phyloP scores from a whole-genome alignment of 2,113 vertebrate species.

The Candoia aspera region DNA sequence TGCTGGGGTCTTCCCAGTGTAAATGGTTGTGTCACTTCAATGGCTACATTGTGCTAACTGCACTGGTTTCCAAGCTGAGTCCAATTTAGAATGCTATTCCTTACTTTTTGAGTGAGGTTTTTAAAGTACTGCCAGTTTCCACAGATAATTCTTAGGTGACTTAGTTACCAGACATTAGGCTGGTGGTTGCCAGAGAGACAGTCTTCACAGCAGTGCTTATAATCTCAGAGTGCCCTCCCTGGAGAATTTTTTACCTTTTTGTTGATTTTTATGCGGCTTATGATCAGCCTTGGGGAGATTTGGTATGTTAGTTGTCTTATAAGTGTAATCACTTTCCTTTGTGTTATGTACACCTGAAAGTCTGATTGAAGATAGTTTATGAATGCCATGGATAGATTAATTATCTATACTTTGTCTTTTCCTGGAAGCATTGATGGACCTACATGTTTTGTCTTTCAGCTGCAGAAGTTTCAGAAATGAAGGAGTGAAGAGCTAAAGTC shows the following conservation, averaged over 20 bases:
- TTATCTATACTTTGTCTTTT: background rate
- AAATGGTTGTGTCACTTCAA: too few relatives aligned
- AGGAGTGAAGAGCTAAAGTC: slow-evolving; percentile 7
- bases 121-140: background rate
- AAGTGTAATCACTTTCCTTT: background rate
- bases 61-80: background rate
- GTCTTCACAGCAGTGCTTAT: background rate
- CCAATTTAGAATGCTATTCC: background rate
- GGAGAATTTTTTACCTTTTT: background rate
- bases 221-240: background rate
- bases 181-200: background rate
- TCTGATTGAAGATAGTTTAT: background rate
- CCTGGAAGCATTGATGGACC: background rate
- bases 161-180: background rate
- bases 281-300: background rate
- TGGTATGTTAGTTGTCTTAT: background rate
- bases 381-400: background rate
- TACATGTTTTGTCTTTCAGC: slow-evolving; percentile 35
- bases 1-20: background rate
- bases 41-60: too few relatives aligned
- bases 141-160: background rate
- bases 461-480: slow-evolving; percentile 67
- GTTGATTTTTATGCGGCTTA: background rate
- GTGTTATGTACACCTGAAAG: background rate
- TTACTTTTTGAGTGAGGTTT: background rate